phyloP scores from a whole-genome alignment of 1,140 invertebrate species.

The Drosophila arizonae region DNA sequence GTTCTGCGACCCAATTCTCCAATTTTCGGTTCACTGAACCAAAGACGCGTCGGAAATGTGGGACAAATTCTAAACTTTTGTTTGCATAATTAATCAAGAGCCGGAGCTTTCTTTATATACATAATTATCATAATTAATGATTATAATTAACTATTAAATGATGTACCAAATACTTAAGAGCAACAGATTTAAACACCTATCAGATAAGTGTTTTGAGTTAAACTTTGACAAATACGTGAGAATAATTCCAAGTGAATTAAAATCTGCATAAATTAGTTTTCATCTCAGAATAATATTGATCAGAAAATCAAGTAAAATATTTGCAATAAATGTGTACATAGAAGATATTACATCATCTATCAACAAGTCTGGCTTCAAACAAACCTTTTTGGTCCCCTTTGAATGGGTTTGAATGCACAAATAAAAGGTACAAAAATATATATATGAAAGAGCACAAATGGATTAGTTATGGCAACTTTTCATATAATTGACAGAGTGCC shows the following conservation, averaged over 20 bases:
- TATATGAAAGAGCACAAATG: constrained; percentile 9
- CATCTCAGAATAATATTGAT: too few relatives aligned
- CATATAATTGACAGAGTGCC: constrained; percentile 16
- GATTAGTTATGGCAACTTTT: constrained; percentile 13
- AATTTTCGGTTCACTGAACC: constrained; percentile 64
- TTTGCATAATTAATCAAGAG: constrained; percentile 71
- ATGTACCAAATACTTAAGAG: background rate
- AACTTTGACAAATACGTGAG: background rate
- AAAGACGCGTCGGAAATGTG: constrained; percentile 50
- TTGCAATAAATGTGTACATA: too few relatives aligned
- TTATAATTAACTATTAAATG: constrained; percentile 45
- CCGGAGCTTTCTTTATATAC: constrained; percentile 10
- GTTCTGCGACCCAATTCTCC: constrained; percentile 66
- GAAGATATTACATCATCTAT: too few relatives aligned
- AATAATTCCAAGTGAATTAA: background rate
- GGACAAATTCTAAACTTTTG: constrained; percentile 51
- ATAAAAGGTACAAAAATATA: background rate
- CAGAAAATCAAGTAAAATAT: too few relatives aligned
- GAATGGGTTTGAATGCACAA: background rate
- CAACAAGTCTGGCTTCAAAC: too few relatives aligned
- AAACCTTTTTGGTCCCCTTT: background rate
- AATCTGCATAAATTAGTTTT: background rate
- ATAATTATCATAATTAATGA: constrained; percentile 51
- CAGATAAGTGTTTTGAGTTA: background rate
- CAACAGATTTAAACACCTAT: background rate